These are phyloP conservation scores for Omphaloscelis lunosa DNA, from an alignment of 2,888 invertebrate genomes.

Conservation along the genomic window DNA sequence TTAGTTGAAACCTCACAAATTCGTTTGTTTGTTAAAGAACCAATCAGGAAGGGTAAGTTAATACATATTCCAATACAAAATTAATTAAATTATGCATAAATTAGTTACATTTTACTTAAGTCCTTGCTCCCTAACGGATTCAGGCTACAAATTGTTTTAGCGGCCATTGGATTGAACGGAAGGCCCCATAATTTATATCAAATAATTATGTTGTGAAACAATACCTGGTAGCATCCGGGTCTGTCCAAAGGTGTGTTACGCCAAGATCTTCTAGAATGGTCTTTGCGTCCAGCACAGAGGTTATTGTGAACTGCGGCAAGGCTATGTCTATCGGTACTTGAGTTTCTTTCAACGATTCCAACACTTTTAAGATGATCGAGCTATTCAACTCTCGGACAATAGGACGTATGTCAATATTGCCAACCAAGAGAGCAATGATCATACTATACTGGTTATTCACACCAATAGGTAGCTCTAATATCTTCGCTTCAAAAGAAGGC, in stretches of 20 bases:
- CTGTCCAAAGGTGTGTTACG: constrained; percentile 53
- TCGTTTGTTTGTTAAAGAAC: constrained; percentile 4
- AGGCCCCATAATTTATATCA: constrained; percentile 8
- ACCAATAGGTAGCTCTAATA: constrained; percentile 67
- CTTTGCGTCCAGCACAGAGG: constrained; percentile 58
- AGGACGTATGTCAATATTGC: constrained; percentile 3
- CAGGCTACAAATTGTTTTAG: constrained; percentile 42
- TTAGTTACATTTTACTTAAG: constrained; percentile 36
- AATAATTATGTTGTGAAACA: constrained; percentile 6
- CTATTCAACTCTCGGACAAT: background rate
- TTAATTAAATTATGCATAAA: constrained; percentile 38
- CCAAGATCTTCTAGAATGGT: constrained; percentile 62
- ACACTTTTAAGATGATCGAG: constrained; percentile 10
- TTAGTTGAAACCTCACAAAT: constrained; percentile 14
- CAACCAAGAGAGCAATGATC: constrained; percentile 52
- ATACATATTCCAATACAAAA: constrained; percentile 26
- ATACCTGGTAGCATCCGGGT: constrained; percentile 64
- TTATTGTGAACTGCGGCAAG: constrained; percentile 58
- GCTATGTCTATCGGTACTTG: constrained; percentile 55
- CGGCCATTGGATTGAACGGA: background rate
- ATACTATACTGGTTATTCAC: constrained; percentile 55
- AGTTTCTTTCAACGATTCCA: constrained; percentile 34
- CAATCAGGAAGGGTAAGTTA: background rate
- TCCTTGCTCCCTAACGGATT: constrained; percentile 6
- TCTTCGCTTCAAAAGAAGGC: constrained; percentile 37